Evolutionary conservation across 2,888 invertebrate species (phyloP), one percentile per base, ranked within the genome.

Genomic region (Galerucella calmariensis): DNA sequence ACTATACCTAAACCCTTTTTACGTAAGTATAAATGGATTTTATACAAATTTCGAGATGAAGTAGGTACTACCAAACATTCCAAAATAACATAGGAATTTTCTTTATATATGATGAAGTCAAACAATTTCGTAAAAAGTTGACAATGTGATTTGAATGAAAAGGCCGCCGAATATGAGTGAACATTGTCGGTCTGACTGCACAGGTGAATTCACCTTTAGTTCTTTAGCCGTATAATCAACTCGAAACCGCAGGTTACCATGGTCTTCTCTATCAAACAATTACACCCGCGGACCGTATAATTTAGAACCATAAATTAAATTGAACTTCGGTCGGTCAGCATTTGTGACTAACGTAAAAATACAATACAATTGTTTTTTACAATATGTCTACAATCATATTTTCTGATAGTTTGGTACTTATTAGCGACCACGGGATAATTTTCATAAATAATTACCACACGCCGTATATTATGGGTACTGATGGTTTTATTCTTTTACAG

Each of bases 231-330:
- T 82, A 77, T 82, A 82, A 82, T 82, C 81, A 81, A 79, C 77
- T 71, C 79, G 79, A 78, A 80, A 81, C 82, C 82, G 82, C 81
- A 81, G 77, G 79, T 81, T 79, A 79, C 81, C 78, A 79, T 81
- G 80, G 75, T 75, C 77, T 67, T 75, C 75, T 62, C 75, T 75
- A 73, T 84, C 85, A 84, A 86, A 85, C 86, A 86, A 86, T 86
- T 86, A 86, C 84, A 84, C 83, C 83, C 80, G 82, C 84, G 83
- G 82, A 85, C 85, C 86, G 81, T 87, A 86, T 87, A 87, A 87
- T 87, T 87, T 87, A 81, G 85, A 82, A 85, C 84, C 85, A 86
- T 87, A 87, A 87, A 86, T 86, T 84, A 87, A 86, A 86, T 86
- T 86, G 86, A 84, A 81, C 80, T 82, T 80, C 76, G 79, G 80